These are phyloP conservation scores for Dasysyrphus tricinctus DNA, from an alignment of 2,888 invertebrate species.

Conservation along the genomic window DNA sequence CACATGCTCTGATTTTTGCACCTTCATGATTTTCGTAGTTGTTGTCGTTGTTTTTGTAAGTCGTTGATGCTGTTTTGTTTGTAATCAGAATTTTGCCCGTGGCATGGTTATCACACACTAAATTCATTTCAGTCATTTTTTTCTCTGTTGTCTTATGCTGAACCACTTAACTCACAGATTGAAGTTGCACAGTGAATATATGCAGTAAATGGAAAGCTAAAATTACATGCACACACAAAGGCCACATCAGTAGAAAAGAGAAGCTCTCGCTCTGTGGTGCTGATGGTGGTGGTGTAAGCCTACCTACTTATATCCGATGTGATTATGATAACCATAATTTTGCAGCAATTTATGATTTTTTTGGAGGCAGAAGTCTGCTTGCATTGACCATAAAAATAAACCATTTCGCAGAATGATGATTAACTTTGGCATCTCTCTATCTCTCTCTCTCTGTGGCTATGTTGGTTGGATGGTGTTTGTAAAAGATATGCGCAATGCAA, in stretches of 20 bases:
- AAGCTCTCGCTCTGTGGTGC: constrained; percentile 18
- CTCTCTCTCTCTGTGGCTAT: constrained; percentile 16
- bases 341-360: constrained; percentile 75
- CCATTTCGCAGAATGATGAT: constrained; percentile 73
- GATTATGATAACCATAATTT: constrained; percentile 76
- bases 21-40: constrained; percentile 29
- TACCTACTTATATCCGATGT: constrained; percentile 67
- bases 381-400: constrained; percentile 73
- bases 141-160: constrained; percentile 36
- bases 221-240: constrained; percentile 8
- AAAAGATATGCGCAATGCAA: background rate
- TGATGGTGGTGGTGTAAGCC: constrained; percentile 5
- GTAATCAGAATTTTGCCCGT: constrained; percentile 58
- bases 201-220: constrained; percentile 53
- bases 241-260: background rate
- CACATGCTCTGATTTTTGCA: constrained; percentile 57
- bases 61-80: constrained; percentile 27
- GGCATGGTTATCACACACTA: constrained; percentile 75
- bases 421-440: constrained; percentile 63
- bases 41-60: constrained; percentile 24
- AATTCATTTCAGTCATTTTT: constrained; percentile 59
- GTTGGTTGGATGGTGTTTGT: background rate
- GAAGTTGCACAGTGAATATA: constrained; percentile 20
- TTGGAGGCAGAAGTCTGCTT: constrained; percentile 69
- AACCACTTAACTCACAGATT: constrained; percentile 64